Evolutionary conservation across 1,140 invertebrate genomes (phyloP).

Genomic region (Lordiphosa stackelbergi): DNA sequence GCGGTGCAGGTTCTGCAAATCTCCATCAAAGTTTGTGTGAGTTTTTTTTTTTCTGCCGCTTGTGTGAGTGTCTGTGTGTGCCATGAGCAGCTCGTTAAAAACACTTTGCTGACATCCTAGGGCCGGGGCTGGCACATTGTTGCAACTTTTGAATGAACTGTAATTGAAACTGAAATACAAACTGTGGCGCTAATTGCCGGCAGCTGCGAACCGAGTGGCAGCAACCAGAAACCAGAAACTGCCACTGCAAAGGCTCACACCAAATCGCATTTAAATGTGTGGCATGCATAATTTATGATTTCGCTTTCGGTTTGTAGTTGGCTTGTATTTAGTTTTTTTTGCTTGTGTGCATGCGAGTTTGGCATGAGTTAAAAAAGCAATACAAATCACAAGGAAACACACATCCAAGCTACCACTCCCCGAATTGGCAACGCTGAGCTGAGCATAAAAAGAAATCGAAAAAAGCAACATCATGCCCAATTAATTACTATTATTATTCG

Average conservation of each 20-base stretch:
- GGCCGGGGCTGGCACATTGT: constrained; percentile 53
- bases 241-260: constrained; percentile 12
- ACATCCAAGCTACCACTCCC: constrained; percentile 29
- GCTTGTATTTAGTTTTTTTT: constrained; percentile 5
- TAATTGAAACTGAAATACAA: constrained; percentile 70
- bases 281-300: constrained; percentile 68
- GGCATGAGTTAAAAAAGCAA: constrained; percentile 4
- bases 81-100: constrained; percentile 61
- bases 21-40: constrained; percentile 47
- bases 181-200: constrained; percentile 65
- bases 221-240: constrained; percentile 15
- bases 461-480: constrained; percentile 40
- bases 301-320: constrained; percentile 38
- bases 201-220: constrained; percentile 25
- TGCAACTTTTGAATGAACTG: constrained; percentile 70
- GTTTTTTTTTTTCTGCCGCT: constrained; percentile 4
- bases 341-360: constrained; percentile 19
- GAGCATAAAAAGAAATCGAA: constrained; percentile 21
- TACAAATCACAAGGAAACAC: constrained; percentile 13
- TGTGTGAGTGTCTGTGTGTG: constrained; percentile 6
- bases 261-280: constrained; percentile 63
- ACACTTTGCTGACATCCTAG: constrained; percentile 63
- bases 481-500: constrained; percentile 70
- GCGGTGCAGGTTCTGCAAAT: constrained; percentile 25
- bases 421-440: constrained; percentile 20